Percentiles rank a stretch among this genome's conserved stretches.
These are phyloP conservation scores for Brenthis ino DNA, from an alignment of 2,888 invertebrate genomes.

Conservation along the genomic window DNA sequence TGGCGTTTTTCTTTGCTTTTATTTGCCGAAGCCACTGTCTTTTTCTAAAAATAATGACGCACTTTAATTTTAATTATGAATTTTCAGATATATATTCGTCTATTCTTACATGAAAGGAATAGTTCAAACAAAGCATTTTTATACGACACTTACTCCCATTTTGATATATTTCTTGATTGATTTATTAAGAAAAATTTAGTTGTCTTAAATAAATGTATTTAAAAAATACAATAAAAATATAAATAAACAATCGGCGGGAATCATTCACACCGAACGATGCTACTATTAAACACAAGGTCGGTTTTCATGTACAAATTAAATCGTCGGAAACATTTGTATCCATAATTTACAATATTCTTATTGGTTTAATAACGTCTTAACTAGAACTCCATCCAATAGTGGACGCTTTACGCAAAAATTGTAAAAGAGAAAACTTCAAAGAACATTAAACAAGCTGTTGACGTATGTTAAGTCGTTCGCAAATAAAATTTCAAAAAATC, in stretches of 20 bases:
- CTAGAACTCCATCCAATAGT: conserved; percentile 6
- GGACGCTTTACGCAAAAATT: background rate
- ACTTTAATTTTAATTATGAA: background rate
- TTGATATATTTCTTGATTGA: conserved; percentile 1
- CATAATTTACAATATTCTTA: background rate
- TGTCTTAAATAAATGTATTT: background rate
- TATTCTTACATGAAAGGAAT: background rate
- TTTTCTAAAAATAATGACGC: conserved; percentile 67
- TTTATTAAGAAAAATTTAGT: background rate
- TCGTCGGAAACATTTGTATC: background rate
- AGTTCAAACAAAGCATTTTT: background rate
- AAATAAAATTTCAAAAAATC: too few relatives aligned
- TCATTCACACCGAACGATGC: background rate
- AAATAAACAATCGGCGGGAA: conserved; percentile 18
- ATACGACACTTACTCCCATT: conserved; percentile 24
- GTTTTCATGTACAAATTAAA: background rate
- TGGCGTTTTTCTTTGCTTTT: conserved; percentile 85
- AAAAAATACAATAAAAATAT: background rate
- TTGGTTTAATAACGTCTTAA: conserved; percentile 1
- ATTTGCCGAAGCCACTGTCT: conserved; percentile 62
- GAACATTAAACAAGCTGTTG: too few relatives aligned
- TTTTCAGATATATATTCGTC: background rate
- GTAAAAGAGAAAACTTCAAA: too few relatives aligned
- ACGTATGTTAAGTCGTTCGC: too few relatives aligned
- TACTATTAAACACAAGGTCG: conserved; percentile 1